Conservation (phyloP, 2,888 invertebrate species). For the Eristalinus sepulchralis region DNA sequence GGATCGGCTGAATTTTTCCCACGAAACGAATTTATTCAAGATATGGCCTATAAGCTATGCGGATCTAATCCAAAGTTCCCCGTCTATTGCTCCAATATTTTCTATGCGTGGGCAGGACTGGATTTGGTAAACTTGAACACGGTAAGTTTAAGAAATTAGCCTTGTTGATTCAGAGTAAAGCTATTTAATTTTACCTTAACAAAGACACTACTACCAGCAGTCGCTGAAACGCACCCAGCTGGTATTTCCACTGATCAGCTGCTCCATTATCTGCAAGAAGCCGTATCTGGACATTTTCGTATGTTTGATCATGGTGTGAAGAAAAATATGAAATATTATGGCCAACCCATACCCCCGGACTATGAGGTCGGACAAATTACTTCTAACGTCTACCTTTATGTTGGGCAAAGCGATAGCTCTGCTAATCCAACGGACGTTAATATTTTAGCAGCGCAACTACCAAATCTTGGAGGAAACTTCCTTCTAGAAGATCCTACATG, state of each 20-base stretch:
- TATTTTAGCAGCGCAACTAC: slow-evolving; percentile 72
- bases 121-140: slow-evolving; percentile 74
- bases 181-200: not conserved
- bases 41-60: slow-evolving; percentile 74
- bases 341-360: slow-evolving; percentile 73
- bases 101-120: slow-evolving; percentile 74
- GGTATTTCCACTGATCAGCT: slow-evolving; percentile 77
- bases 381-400: slow-evolving; percentile 74
- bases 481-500: slow-evolving; percentile 33
- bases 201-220: slow-evolving; percentile 74
- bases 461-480: slow-evolving; percentile 22
- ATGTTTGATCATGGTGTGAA: slow-evolving; percentile 74
- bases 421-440: slow-evolving; percentile 73
- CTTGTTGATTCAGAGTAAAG: not conserved
- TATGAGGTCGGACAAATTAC: slow-evolving; percentile 75
- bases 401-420: slow-evolving; percentile 74
- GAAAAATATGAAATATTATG: slow-evolving; percentile 73
- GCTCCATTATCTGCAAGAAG: slow-evolving; percentile 75
- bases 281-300: slow-evolving; percentile 74
- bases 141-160: slow-evolving; percentile 65
- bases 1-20: slow-evolving; percentile 83
- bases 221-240: slow-evolving; percentile 77
- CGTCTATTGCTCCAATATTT: slow-evolving; percentile 74
- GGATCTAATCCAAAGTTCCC: slow-evolving; percentile 73
- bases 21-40: slow-evolving; percentile 74